phyloP scores from a whole-genome alignment of 1,140 invertebrate species.

The Euura saliciscinereae region DNA sequence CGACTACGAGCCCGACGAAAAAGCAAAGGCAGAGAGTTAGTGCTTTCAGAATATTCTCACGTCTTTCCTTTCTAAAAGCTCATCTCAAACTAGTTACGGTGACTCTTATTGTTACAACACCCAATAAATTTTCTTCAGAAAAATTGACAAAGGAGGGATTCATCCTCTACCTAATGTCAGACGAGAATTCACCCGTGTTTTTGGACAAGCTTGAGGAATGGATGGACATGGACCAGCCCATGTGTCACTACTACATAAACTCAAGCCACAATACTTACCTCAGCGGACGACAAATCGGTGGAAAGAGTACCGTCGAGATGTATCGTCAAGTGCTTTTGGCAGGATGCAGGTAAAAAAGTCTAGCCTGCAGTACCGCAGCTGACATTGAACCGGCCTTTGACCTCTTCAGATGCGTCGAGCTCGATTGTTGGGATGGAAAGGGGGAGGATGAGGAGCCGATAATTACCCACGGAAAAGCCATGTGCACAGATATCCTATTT shows the following conservation, averaged over 20 bases:
- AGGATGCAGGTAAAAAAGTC: slow-evolving; percentile 79
- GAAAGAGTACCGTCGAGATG: slow-evolving; percentile 98
- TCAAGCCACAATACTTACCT: slow-evolving; percentile 99
- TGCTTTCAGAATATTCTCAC: slow-evolving; percentile 19
- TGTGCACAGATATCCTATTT: slow-evolving; percentile 99
- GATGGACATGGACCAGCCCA: slow-evolving; percentile 99
- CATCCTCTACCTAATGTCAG: slow-evolving; percentile 97
- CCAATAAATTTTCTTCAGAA: slow-evolving; percentile 44
- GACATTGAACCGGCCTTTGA: not conserved
- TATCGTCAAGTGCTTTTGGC: slow-evolving; percentile 96
- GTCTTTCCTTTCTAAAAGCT: slow-evolving; percentile 1
- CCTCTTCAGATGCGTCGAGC: slow-evolving; percentile 86
- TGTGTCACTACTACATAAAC: slow-evolving; percentile 99
- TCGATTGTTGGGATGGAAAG: slow-evolving; percentile 99
- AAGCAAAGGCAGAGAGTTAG: slow-evolving; percentile 77
- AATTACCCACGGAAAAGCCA: slow-evolving; percentile 98
- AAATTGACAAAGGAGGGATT: slow-evolving; percentile 94
- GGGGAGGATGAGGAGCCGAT: slow-evolving; percentile 97
- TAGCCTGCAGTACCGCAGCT: not conserved
- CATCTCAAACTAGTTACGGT: not conserved
- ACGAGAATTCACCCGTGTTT: slow-evolving; percentile 99
- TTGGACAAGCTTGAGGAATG: slow-evolving; percentile 97
- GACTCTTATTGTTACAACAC: not conserved
- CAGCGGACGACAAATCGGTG: slow-evolving; percentile 94
- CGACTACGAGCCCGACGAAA: slow-evolving; percentile 89